A percentile compares a stretch with the other conserved stretches of the same genome.
Conservation (phyloP, 2,113 vertebrate species). For the Cettia cetti region DNA sequence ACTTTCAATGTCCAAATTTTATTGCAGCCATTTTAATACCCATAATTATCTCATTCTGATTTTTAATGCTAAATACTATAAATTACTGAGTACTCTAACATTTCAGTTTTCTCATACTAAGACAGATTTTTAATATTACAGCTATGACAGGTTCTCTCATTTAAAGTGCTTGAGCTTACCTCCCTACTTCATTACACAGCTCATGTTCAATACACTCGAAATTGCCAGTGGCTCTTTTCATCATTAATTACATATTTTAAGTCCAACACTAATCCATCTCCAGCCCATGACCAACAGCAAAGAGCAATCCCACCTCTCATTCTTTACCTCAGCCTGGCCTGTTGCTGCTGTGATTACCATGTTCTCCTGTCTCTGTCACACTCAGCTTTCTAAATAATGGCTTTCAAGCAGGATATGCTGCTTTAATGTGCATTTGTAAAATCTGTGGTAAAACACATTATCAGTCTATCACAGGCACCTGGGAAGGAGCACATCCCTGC, state of each 20-base stretch:
- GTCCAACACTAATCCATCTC: not conserved
- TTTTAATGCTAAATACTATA: not conserved
- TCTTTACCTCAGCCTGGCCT: not conserved
- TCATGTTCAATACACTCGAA: not conserved
- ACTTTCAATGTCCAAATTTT: not conserved
- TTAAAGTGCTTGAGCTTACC: not conserved
- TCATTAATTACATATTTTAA: constrained; percentile 25
- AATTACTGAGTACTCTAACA: not conserved
- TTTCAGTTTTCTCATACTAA: not conserved
- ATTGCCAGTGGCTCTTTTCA: not conserved
- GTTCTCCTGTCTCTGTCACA: not conserved
- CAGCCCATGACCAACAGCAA: not conserved
- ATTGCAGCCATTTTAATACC: not conserved
- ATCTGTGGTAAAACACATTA: not conserved
- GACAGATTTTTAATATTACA: not conserved
- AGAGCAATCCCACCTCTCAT: not conserved
- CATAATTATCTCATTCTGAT: not conserved
- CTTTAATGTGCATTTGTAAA: not conserved
- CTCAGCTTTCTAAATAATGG: not conserved
- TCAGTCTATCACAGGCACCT: no score
- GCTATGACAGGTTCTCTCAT: not conserved
- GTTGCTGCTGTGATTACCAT: not conserved
- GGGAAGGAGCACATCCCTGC: not conserved
- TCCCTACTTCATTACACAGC: not conserved
- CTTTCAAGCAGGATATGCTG: not conserved